phyloP scores from a whole-genome alignment of 1,140 invertebrate species.

The Penaeus japonicus region DNA sequence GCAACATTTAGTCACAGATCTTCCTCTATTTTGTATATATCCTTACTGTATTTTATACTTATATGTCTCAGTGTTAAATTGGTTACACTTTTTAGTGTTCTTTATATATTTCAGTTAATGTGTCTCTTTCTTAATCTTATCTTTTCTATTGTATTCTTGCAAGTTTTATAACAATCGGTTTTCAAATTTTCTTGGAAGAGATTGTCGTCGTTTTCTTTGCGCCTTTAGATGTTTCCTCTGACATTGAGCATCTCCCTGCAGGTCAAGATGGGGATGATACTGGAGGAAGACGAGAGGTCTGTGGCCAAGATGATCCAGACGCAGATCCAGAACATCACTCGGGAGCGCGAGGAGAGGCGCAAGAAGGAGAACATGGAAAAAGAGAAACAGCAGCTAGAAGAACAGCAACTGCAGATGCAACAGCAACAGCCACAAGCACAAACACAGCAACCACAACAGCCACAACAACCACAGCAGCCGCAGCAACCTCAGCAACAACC shows the following conservation, averaged over 20 bases:
- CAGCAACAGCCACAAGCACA: conserved; percentile 47
- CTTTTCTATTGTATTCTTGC: too few species aligned
- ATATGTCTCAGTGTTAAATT: too few species aligned
- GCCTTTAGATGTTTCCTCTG: neutral
- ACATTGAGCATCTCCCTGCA: conserved; percentile 58
- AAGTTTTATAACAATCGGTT: conserved; percentile 34
- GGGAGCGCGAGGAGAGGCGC: conserved; percentile 72
- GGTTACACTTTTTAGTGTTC: too few species aligned
- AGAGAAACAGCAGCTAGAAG: conserved; percentile 47
- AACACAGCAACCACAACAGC: conserved; percentile 44
- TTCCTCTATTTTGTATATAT: too few species aligned
- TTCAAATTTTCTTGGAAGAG: neutral
- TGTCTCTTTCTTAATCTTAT: too few species aligned
- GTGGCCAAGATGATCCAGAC: conserved; percentile 88
- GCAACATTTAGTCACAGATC: too few species aligned
- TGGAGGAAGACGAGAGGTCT: conserved; percentile 88
- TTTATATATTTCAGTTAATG: neutral
- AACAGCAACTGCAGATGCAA: conserved; percentile 53
- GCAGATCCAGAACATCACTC: conserved; percentile 74
- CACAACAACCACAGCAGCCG: conserved; percentile 51
- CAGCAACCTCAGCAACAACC: conserved; percentile 59
- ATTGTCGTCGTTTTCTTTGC: conserved; percentile 3
- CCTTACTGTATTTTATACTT: too few species aligned
- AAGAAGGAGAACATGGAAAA: conserved; percentile 64
- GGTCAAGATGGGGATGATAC: conserved; percentile 86